Evolutionary conservation across 1,140 invertebrate genomes (phyloP), one percentile per base, ranked within the genome.

Genomic region (Drosophila albomicans): DNA sequence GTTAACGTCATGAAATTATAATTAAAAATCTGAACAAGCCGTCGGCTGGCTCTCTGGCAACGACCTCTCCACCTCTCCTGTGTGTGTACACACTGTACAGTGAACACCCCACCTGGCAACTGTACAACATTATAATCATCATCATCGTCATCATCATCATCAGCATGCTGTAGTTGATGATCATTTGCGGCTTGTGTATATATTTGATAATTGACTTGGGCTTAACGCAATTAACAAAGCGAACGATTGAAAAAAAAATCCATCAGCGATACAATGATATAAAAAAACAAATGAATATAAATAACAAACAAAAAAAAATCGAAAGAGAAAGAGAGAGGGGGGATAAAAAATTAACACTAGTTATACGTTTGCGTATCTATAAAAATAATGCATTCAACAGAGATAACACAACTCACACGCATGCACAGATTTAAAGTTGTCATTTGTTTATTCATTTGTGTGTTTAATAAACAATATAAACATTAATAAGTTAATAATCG

Each of bases 191-290:
- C 30, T 25, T 51, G 72, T 57, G 69, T 56, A 49, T 70, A 35
- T 70, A 75, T 73, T 80, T 67, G 76, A 84, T 85, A 84, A 84
- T 84, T 85, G 81, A 84, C 73, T 84, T 69, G 65, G 74, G 69
- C 78, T 80, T 85, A 78, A 78, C 69, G 81, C 81, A 85, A 85
- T 85, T 85, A 81, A 85, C 78, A 85, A 79, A 66, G 65, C 79
- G 54, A 74, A 76, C 58, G 77, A 80, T 75, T 70, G 59, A 76
- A 57, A 64, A 64, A 20, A 20, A 61, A 73, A 66, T 25, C 58
- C 57, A 77, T 43, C 62, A 62, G 11, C 13, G 63, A 43, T 49
- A 30, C 48, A 65, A 59, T 46, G 13, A 66, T 45, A 25, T 25
- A 25, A 52, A 75, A 63, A 62, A 69, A 46, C 8, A 28, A 61